Base-by-base conservation (phyloP, 2,113 vertebrate genomes). In the Saiga tatarica region DNA sequence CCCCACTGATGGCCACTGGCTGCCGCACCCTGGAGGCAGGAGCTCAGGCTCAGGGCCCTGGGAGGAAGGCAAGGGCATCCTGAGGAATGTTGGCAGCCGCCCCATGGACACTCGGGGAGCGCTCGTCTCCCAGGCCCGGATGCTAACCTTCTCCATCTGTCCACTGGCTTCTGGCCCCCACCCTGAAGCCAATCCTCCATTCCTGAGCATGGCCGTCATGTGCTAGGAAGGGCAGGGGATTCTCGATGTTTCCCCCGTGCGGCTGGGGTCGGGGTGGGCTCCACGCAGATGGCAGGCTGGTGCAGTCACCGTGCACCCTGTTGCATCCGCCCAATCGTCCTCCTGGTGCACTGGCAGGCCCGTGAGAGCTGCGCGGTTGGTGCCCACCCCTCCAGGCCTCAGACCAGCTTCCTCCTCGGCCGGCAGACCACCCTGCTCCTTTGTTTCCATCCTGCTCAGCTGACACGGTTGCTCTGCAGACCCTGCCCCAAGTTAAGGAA, bases 271-370 rank as follows among this genome's bases (percentile, higher is more conserved):
- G 9, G 13, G 19, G 7, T 36, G 45, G 59, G 42, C 59, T 76
- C 55, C 13, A 3, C 5, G 45, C 17, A 8, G 50, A 39, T 3
- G 50, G 26, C 23, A 71, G n/a, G 12, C 42, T 21, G 53, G 6
- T 62, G 6, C 8, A 13, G 53, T 33, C 45, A 19, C 30, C 0
- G 2, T 3, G 28, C 6, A 26, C n/a, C 11, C 3, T 2, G 26
- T 15, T 3, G 12, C 16, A 26, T 5, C 13, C 6, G 5, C 17
- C 26, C 0, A 0, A 42, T 17, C 0, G 14, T 4, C n/a, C n/a
- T 88, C 33, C 52, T 25, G 12, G 36, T 11, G 28, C 28, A 42
- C 12, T 52, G 42, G 45, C 2, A 33, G 81, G 28, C 23, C 47
- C 30, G 14, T 8, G 10, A 50, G 7, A 19, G 12, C 50, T 8